Conservation (phyloP, 2,888 invertebrate genomes). For the Perdita meconis region DNA sequence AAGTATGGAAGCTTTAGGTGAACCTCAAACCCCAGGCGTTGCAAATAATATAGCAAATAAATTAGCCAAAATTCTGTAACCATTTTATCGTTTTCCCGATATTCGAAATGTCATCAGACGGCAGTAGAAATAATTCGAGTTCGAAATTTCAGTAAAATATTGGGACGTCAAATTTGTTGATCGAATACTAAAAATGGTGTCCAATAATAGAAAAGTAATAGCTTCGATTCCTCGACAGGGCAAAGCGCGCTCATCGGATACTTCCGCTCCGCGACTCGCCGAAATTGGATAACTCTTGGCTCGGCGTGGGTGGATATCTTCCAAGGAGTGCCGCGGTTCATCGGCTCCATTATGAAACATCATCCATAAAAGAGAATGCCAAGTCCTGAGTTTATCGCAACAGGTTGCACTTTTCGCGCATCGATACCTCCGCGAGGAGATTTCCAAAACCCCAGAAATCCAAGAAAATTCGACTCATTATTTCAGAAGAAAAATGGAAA, state of each 20-base stretch:
- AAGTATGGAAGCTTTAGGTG: not conserved
- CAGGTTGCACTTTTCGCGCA: conserved; percentile 40
- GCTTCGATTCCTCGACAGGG: not conserved
- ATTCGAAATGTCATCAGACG: too few species aligned
- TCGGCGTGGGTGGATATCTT: conserved; percentile 29
- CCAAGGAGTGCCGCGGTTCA: conserved; percentile 39
- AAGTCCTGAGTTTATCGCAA: conserved; percentile 38
- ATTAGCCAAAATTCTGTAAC: too few species aligned
- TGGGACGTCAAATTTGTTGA: too few species aligned
- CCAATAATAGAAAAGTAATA: not conserved
- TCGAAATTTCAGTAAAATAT: too few species aligned
- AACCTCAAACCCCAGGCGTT: too few species aligned
- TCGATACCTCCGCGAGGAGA: conserved; percentile 3
- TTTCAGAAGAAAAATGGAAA: too few species aligned
- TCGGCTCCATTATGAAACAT: conserved; percentile 60
- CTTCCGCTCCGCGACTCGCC: conserved; percentile 34
- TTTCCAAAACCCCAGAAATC: not conserved
- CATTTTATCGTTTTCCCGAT: too few species aligned
- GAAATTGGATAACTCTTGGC: conserved; percentile 58
- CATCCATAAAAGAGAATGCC: conserved; percentile 41
- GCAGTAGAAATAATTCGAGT: too few species aligned
- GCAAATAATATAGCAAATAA: too few species aligned
- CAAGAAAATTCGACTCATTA: too few species aligned
- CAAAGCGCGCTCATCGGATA: conserved; percentile 6
- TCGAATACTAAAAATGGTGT: too few species aligned